Evolutionary conservation across 1,140 invertebrate genomes (phyloP).

Genomic region (Diplogasteroides magnus): DNA sequence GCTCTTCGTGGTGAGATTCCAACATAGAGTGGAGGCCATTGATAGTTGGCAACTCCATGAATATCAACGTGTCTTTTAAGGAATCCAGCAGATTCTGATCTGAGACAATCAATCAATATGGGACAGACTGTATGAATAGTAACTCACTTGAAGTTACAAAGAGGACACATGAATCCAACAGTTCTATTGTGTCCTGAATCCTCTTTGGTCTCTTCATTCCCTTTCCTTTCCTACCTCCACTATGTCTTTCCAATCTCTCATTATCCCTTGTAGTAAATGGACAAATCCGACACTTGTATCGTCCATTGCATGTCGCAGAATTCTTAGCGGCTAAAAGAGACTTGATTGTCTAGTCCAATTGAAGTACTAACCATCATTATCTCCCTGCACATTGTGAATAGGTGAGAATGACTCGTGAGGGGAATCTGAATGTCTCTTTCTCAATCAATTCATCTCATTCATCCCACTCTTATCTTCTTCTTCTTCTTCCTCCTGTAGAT

Average conservation of each 20-base stretch:
- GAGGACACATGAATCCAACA: constrained; percentile 3
- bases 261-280: not conserved
- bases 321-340: too few species aligned
- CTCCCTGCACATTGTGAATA: too few species aligned
- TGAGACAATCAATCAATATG: constrained; percentile 1
- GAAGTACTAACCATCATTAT: too few species aligned
- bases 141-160: constrained; percentile 3
- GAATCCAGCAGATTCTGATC: constrained; percentile 6
- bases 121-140: not conserved
- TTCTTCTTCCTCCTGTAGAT: not conserved
- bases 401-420: too few species aligned
- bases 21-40: constrained; percentile 9
- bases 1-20: not conserved
- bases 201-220: not conserved
- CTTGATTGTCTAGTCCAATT: too few species aligned
- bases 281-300: not conserved
- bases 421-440: too few species aligned
- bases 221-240: not conserved
- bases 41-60: not conserved
- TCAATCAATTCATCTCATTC: too few species aligned
- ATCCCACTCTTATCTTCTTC: too few species aligned
- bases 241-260: constrained; percentile 1
- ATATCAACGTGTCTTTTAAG: constrained; percentile 14
- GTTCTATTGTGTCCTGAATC: not conserved
- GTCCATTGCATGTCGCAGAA: not conserved